Base-by-base conservation (phyloP, 2,113 vertebrate genomes). In the Archocentrus centrarchus region DNA sequence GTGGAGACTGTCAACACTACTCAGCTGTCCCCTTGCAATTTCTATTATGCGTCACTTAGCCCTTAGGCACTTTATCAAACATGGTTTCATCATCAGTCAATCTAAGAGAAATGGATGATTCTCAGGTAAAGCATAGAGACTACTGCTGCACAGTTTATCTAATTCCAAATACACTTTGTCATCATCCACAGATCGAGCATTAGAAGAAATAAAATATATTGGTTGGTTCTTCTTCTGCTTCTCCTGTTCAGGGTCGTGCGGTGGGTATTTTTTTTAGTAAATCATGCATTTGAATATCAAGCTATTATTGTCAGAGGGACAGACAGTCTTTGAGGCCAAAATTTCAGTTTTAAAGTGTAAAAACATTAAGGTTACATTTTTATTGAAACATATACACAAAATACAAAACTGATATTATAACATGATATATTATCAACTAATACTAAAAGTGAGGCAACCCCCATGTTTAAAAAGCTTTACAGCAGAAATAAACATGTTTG, bases 1-100 rank as follows among this genome's bases (percentile, higher is more conserved):
- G 47, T 22, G 27, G 64, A 35, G 41, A 79, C 64, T 86, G 57
- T 82, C 39, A 83, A 20, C 14, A 22, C 22, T 57, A 22, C 50
- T 85, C 22, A 58, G 30, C 35, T 11, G 35, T 41, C 57, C 30
- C 17, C 76, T 35, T 55, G 24, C 22, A 75, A 37, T 17, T 61
- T 39, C 3, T 80, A 41, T 70, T 63, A 73, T 20, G 27, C 80
- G 70, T 17, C 1, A 1, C 57, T 57, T 50, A 3, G 35, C 22
- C 39, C 39, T 55, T 60, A 73, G 7, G 37, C 3, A 13, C n/a
- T 57, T 60, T 22, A 61, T 44, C 13, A 59, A 27, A 27, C 18
- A 44, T 2, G 30, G 2, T 64, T 78, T 55, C 18, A 70, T 13
- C 63, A 7, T 20, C 27, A 89, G 59, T 75, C 39, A 60, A 57